Evolutionary conservation across 2,113 vertebrate species (phyloP).

Genomic region (Setophaga coronata): DNA sequence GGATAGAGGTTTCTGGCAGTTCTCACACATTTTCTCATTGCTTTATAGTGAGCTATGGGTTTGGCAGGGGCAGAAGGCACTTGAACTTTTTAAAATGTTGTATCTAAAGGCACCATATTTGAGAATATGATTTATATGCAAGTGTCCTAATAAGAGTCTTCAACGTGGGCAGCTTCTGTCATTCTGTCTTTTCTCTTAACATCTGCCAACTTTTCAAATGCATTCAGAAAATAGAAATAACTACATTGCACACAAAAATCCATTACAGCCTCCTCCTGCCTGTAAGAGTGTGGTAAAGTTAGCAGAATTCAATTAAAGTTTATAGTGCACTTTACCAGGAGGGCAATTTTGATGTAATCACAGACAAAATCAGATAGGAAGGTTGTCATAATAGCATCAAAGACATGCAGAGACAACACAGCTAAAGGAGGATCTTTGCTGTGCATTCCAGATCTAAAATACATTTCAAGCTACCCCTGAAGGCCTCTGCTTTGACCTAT

Average conservation of each 20-base stretch:
- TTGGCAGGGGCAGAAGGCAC: not conserved
- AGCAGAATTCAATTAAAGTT: slow-evolving; percentile 24
- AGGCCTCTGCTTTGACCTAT: not conserved
- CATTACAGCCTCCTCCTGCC: not conserved
- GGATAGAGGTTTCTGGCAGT: not conserved
- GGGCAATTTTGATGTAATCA: slow-evolving; percentile 24
- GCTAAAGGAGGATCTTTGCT: not conserved
- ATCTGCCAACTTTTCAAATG: not conserved
- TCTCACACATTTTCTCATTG: not conserved
- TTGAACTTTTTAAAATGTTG: not conserved
- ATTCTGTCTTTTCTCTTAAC: not conserved
- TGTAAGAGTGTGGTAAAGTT: not conserved
- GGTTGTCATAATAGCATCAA: not conserved
- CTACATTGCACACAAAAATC: not conserved
- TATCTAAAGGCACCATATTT: not conserved
- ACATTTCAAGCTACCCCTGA: not conserved
- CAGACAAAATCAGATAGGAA: not conserved
- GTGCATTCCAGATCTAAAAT: not conserved
- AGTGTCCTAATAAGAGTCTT: not conserved
- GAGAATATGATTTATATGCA: not conserved
- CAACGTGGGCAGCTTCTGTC: not conserved
- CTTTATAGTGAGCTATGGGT: not conserved
- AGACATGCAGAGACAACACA: not conserved
- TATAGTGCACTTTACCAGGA: not conserved
- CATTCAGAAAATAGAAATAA: not conserved